Percentiles rank a stretch among this genome's conserved stretches.
These are phyloP conservation scores for Drosophila rellima DNA, from an alignment of 2,888 invertebrate species.

Conservation along the genomic window DNA sequence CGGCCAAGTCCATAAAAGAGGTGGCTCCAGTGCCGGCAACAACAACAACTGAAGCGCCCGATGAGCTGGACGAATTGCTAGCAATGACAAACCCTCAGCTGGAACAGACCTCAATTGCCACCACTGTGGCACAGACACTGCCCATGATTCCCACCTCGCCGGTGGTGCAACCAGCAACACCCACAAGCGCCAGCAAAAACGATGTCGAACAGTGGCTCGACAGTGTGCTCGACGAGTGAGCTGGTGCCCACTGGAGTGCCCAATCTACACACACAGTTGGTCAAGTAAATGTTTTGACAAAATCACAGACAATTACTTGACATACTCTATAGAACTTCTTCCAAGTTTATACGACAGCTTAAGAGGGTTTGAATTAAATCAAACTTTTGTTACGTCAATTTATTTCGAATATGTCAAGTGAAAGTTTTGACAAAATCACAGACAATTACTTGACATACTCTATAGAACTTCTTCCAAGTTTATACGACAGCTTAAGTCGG, in stretches of 20 bases:
- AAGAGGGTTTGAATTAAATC: too few species aligned
- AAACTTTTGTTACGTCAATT: too few species aligned
- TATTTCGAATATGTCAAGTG: too few species aligned
- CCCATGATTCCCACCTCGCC: constrained; percentile 16
- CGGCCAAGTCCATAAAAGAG: constrained; percentile 42
- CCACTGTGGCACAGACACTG: constrained; percentile 6
- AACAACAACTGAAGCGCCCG: constrained; percentile 34
- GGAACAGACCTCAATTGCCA: constrained; percentile 22
- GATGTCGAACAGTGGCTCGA: constrained; percentile 85
- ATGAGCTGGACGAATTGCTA: constrained; percentile 83
- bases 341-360: too few species aligned
- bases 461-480: too few species aligned
- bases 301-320: not conserved
- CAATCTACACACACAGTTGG: not conserved
- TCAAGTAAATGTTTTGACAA: not conserved
- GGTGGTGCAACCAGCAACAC: constrained; percentile 37
- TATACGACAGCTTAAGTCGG: too few species aligned
- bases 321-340: too few species aligned
- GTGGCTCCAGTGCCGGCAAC: constrained; percentile 1
- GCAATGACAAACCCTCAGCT: constrained; percentile 69
- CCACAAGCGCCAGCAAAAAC: constrained; percentile 59
- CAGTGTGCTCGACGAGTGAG: constrained; percentile 83
- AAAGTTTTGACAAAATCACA: too few species aligned
- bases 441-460: not conserved
- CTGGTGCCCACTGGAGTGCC: not conserved